These are phyloP conservation scores for Peromyscus polionotus DNA, from an alignment of 2,113 vertebrate genomes.

Conservation along the genomic window DNA sequence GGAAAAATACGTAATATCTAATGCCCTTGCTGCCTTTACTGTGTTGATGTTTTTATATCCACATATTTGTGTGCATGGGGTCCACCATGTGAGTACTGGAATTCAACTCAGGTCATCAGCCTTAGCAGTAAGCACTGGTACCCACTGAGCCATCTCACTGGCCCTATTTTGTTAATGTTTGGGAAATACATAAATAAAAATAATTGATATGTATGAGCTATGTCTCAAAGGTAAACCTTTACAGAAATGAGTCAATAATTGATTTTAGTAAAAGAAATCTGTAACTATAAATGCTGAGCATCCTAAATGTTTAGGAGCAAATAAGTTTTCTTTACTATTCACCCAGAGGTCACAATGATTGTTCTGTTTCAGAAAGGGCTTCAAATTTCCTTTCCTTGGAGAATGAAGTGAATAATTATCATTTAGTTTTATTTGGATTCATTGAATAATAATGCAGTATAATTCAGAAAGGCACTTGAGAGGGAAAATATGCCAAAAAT, in stretches of 20 bases:
- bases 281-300: background rate
- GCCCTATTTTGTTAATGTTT: background rate
- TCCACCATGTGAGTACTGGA: background rate
- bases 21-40: background rate
- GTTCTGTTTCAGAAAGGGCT: conserved; percentile 31
- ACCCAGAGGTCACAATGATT: conserved; percentile 35
- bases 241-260: conserved; percentile 41
- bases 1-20: background rate
- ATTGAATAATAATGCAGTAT: conserved; percentile 28
- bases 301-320: background rate
- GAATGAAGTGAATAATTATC: conserved; percentile 48
- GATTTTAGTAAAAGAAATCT: conserved; percentile 44
- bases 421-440: conserved; percentile 63
- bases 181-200: conserved; percentile 12
- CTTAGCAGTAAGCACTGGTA: background rate
- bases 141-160: background rate
- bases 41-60: background rate
- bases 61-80: background rate
- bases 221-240: conserved; percentile 42
- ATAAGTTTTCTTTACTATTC: background rate
- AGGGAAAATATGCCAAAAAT: conserved; percentile 43
- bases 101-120: background rate
- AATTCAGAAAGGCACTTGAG: conserved; percentile 43
- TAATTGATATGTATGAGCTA: background rate
- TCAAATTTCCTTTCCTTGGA: conserved; percentile 55